Conservation (phyloP, 37 sponge, comb jelly and placozoan genomes). For the Halisarca cf. caerulea region DNA sequence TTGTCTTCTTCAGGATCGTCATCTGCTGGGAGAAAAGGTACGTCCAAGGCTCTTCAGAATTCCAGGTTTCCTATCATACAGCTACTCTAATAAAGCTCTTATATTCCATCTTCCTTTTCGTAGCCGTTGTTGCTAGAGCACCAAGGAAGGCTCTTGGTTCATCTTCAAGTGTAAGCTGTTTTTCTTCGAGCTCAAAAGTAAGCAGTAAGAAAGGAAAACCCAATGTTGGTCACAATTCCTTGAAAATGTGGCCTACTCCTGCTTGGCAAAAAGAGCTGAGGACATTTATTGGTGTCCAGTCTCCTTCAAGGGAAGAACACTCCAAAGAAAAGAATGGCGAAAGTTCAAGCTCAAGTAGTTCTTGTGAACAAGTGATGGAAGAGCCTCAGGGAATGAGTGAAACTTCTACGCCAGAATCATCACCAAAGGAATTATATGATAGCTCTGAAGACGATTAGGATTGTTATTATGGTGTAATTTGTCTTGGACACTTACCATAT, state of each 20-base stretch:
- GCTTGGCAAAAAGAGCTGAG: constrained; percentile 65
- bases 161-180: constrained; percentile 6
- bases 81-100: too few species aligned
- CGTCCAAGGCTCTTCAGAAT: too few species aligned
- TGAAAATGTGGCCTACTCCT: constrained; percentile 69
- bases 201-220: constrained; percentile 38
- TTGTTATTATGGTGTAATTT: too few species aligned
- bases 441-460: background rate
- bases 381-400: background rate
- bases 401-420: background rate
- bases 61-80: too few species aligned
- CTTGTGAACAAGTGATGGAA: background rate
- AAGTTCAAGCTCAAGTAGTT: background rate
- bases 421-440: background rate
- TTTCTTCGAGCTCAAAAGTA: constrained; percentile 21
- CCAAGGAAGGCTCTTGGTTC: constrained; percentile 63
- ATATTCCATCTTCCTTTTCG: background rate
- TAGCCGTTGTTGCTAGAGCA: constrained; percentile 77
- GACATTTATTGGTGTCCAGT: background rate
- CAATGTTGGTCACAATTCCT: constrained; percentile 44
- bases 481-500: too few species aligned
- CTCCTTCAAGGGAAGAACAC: background rate
- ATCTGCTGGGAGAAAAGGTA: constrained; percentile 17
- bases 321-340: too few species aligned
- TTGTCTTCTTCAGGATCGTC: background rate